Conservation (phyloP, 1,140 invertebrate species). For the Goniozus legneri region DNA sequence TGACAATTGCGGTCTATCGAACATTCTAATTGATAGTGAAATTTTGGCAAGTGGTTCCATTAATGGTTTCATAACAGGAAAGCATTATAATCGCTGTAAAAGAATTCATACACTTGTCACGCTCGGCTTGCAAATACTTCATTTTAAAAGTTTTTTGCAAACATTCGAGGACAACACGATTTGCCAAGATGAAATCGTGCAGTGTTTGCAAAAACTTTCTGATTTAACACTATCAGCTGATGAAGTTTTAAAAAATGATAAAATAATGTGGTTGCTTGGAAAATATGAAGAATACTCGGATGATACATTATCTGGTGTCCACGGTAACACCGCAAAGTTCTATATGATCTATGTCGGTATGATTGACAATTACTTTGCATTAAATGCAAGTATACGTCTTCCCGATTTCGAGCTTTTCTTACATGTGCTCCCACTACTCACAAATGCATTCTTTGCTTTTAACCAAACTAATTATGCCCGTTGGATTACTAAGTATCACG, state of each 20-base stretch:
- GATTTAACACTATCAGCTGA: not conserved
- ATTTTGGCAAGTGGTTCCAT: constrained; percentile 47
- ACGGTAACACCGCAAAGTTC: constrained; percentile 12
- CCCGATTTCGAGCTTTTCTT: constrained; percentile 12
- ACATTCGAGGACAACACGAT: not conserved
- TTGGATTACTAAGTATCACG: not conserved
- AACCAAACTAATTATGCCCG: constrained; percentile 3
- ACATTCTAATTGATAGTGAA: constrained; percentile 42
- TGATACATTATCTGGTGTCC: constrained; percentile 7
- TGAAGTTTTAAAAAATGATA: constrained; percentile 16
- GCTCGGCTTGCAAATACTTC: constrained; percentile 2
- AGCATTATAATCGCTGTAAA: constrained; percentile 53
- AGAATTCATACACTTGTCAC: constrained; percentile 37
- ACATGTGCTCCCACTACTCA: not conserved
- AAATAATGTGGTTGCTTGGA: too few species aligned
- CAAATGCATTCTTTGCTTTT: not conserved
- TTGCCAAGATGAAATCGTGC: not conserved
- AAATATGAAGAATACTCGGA: constrained; percentile 13
- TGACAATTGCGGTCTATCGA: constrained; percentile 39
- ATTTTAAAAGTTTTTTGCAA: not conserved
- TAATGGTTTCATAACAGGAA: constrained; percentile 41
- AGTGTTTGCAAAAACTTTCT: not conserved
- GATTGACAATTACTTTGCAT: constrained; percentile 4
- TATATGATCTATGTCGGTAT: constrained; percentile 9
- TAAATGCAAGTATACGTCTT: constrained; percentile 25